These are phyloP conservation scores for Macroglossus sobrinus DNA, from an alignment of 2,113 vertebrate species.

Conservation along the genomic window DNA sequence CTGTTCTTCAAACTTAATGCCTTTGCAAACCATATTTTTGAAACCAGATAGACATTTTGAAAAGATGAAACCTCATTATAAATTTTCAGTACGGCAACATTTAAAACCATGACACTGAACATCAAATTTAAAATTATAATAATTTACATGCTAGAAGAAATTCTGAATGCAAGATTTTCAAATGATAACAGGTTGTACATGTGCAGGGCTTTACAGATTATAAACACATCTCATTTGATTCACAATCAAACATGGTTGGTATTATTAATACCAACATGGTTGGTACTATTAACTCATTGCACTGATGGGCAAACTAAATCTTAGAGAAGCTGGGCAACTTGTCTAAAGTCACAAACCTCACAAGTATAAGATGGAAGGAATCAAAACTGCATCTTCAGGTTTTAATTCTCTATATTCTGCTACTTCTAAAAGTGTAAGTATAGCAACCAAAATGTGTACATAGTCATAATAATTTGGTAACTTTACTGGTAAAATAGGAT, in stretches of 20 bases:
- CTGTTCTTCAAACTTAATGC: background rate
- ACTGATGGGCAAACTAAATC: background rate
- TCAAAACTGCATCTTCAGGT: background rate
- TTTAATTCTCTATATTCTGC: background rate
- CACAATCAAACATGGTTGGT: background rate
- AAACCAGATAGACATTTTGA: background rate
- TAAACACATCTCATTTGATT: background rate
- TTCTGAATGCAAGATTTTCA: background rate
- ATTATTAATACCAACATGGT: background rate
- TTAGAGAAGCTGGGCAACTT: background rate
- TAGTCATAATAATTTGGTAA: background rate
- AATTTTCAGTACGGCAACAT: background rate
- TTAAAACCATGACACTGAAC: background rate
- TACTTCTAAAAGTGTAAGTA: background rate
- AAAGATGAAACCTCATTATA: conserved; percentile 24
- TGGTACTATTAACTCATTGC: background rate
- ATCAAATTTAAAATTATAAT: conserved; percentile 33
- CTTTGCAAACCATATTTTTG: conserved; percentile 10
- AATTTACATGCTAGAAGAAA: conserved; percentile 16
- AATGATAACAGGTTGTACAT: background rate
- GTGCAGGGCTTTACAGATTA: background rate
- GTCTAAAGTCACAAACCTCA: background rate
- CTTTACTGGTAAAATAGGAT: background rate
- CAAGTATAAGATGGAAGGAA: background rate
- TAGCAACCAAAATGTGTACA: background rate